Conservation (phyloP, 2,797 vertebrate species). For the Urocyon cinereoargenteus region DNA sequence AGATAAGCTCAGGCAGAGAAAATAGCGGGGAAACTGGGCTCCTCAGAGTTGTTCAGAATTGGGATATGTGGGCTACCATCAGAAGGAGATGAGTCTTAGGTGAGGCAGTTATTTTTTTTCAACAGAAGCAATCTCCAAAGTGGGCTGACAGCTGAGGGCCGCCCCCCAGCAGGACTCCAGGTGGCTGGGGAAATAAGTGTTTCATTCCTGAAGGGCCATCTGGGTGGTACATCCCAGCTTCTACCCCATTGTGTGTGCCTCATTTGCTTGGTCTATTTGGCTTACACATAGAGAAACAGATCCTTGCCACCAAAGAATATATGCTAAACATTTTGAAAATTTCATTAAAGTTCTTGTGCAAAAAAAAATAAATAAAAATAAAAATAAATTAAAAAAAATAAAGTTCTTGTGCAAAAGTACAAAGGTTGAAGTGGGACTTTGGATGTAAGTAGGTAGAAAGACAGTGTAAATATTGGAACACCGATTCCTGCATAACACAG, state of each 20-base stretch:
- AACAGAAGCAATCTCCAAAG: neutral
- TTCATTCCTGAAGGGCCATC: neutral
- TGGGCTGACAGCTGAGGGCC: neutral
- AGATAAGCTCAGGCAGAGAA: neutral
- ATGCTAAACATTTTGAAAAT: slow-evolving; percentile 48
- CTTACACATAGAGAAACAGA: neutral
- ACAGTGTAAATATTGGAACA: slow-evolving; percentile 49
- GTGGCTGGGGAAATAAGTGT: neutral
- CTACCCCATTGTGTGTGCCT: neutral
- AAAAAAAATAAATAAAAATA: too few species aligned
- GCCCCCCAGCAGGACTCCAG: neutral
- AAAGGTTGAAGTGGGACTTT: slow-evolving; percentile 57
- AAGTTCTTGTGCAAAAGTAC: slow-evolving; percentile 28
- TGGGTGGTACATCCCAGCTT: neutral
- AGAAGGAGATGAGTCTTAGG: neutral
- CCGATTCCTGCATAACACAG: neutral
- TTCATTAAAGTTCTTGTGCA: neutral
- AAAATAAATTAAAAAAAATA: too few species aligned
- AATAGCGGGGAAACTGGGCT: neutral
- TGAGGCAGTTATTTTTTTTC: neutral
- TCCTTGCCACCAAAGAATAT: slow-evolving; percentile 34
- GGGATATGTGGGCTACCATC: neutral
- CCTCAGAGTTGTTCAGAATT: neutral
- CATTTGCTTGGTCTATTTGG: slow-evolving; percentile 7
- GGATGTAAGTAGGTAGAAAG: slow-evolving; percentile 18